A percentile compares a stretch with the other conserved stretches of the same genome.
phyloP scores from a whole-genome alignment of 2,113 vertebrate genomes.

The Dendropsophus ebraccatus region DNA sequence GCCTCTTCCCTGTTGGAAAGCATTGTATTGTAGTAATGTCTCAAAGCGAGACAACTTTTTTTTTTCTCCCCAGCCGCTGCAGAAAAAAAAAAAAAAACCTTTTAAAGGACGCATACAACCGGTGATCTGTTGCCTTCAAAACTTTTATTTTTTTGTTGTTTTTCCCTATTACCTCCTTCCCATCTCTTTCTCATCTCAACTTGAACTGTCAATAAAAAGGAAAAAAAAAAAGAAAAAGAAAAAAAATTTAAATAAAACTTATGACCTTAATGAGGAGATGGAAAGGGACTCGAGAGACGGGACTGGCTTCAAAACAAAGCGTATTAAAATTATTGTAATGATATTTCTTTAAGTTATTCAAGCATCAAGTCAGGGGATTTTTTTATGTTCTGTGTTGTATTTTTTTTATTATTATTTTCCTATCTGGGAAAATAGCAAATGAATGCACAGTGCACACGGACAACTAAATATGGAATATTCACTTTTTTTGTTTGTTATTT shows the following conservation, averaged over 20 bases:
- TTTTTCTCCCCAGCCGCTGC: slow-evolving; percentile 14
- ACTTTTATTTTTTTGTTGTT: slow-evolving; percentile 39
- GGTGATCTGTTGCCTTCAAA: slow-evolving; percentile 62
- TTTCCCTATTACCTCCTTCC: slow-evolving; percentile 49
- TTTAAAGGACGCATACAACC: slow-evolving; percentile 57
- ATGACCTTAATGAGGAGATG: slow-evolving; percentile 68
- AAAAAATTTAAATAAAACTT: slow-evolving; percentile 59
- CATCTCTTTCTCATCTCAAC: slow-evolving; percentile 65
- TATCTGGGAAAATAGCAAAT: slow-evolving; percentile 48
- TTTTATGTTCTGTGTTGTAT: slow-evolving; percentile 47
- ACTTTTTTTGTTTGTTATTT: slow-evolving; percentile 28
- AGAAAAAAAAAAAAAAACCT: slow-evolving; percentile 71
- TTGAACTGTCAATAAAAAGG: slow-evolving; percentile 64
- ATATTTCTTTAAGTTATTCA: slow-evolving; percentile 60
- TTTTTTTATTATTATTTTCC: slow-evolving; percentile 52
- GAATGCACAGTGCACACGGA: slow-evolving; percentile 53
- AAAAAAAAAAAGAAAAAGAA: slow-evolving; percentile 63
- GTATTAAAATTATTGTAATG: slow-evolving; percentile 56
- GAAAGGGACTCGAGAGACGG: slow-evolving; percentile 70
- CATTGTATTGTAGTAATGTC: not conserved
- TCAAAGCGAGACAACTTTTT: slow-evolving; percentile 59
- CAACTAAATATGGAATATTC: slow-evolving; percentile 15
- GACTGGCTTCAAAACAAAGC: slow-evolving; percentile 47
- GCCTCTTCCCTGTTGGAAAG: not conserved
- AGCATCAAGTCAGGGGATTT: slow-evolving; percentile 57